Conservation (phyloP, 2,888 invertebrate genomes). For the Polydrusus tereticollis region DNA sequence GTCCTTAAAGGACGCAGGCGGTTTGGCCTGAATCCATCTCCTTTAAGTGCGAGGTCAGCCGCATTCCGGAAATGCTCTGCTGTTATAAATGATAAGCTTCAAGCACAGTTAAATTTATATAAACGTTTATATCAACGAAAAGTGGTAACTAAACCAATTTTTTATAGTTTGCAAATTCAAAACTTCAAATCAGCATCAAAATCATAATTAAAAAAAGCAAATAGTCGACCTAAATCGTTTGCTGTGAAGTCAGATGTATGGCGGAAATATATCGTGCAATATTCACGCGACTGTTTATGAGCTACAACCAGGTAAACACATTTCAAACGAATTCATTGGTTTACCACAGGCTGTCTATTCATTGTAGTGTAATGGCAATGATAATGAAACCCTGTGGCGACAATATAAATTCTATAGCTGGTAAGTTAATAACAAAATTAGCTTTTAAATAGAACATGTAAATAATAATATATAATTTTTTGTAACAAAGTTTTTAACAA, state of each 20-base stretch:
- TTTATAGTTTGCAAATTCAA: too few relatives aligned
- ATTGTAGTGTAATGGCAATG: neutral
- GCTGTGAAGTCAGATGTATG: neutral
- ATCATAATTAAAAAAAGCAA: neutral
- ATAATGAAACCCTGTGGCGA: neutral
- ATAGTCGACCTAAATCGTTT: neutral
- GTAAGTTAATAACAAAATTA: neutral
- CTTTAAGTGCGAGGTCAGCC: conserved; percentile 2
- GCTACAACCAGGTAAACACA: neutral
- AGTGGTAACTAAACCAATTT: too few relatives aligned
- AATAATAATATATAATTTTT: too few relatives aligned
- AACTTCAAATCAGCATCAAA: too few relatives aligned
- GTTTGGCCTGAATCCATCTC: conserved; percentile 1
- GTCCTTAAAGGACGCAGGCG: neutral
- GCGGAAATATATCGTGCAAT: neutral
- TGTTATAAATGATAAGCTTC: neutral
- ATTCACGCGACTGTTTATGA: neutral
- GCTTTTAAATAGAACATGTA: too few relatives aligned
- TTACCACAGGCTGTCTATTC: neutral
- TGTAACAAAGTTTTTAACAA: too few relatives aligned
- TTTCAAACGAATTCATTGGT: neutral
- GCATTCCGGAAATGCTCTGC: neutral
- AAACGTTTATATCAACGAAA: too few relatives aligned
- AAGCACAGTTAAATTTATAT: too few relatives aligned
- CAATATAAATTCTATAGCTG: neutral